Base-by-base conservation (phyloP, 2,113 vertebrate genomes). In the Pongo abelii region DNA sequence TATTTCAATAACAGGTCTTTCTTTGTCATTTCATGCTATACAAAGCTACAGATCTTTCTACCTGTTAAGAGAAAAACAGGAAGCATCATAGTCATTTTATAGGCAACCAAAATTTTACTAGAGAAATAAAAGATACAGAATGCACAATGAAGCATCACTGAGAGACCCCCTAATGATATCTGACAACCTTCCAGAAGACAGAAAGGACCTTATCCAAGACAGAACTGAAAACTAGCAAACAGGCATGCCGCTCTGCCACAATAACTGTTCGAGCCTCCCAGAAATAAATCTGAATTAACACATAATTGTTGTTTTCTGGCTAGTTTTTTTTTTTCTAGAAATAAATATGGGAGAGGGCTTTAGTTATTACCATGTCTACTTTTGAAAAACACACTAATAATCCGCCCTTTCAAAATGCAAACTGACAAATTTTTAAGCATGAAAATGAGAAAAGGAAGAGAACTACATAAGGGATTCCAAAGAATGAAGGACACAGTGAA, bases 121-220 rank as follows among this genome's bases (percentile, higher is more conserved):
- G 64, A 55, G 23, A 97, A 98, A 87, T 69, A 94, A 95, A 96
- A 94, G 90, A 70, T 18, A 7, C 16, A 25, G 20, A 97, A 97
- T 95, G 98, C 95, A 84, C 97, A 98, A 89, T 87, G 57, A 75
- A 97, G 80, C 95, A 96, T 96, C 89, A 83, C 83, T 69, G 61
- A 96, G 96, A 98, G 97, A 95, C 70, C 32, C 84, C 91, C 83
- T 98, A 98, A 98, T 97, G 57, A n/a, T 98, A 97, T 97, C 80
- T 98, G 98, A 98, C 97, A 98, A 89, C 59, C 95, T 98, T 98
- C 98, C 98, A 98, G 97, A 98, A 98, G 97, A 97, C 97, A 97
- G 96, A 89, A 97, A 91, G 97, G 89, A 97, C 61, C 38, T 64
- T 95, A 86, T 97, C 84, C 64, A 95, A 96, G 98, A 95, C 84